A percentile compares a stretch with the other conserved stretches of the same genome.
Conservation (phyloP, 2,113 vertebrate genomes). For the Indicator indicator region DNA sequence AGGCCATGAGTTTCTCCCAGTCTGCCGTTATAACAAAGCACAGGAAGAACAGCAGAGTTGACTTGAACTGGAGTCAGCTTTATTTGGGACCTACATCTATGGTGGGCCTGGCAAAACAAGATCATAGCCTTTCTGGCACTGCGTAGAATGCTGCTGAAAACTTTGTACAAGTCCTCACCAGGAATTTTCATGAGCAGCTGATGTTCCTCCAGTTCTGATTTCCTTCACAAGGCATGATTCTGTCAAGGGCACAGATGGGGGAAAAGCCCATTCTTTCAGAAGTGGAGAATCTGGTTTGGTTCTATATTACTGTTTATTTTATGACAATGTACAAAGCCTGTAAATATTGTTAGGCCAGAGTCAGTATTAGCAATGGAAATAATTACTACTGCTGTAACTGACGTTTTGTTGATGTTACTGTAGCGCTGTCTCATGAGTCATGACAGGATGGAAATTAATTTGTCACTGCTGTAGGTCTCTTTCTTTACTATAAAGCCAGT, state of each 20-base stretch:
- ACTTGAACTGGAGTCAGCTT: neutral
- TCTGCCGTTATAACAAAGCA: neutral
- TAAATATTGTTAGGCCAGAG: slow-evolving; percentile 34
- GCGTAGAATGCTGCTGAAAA: neutral
- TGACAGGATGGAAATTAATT: slow-evolving; percentile 62
- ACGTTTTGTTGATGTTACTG: slow-evolving; percentile 40
- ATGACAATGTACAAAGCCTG: slow-evolving; percentile 22
- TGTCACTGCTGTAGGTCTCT: slow-evolving; percentile 62
- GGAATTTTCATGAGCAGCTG: neutral
- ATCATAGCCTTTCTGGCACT: neutral
- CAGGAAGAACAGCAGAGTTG: neutral
- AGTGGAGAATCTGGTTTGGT: slow-evolving; percentile 7
- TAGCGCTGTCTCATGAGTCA: slow-evolving; percentile 28
- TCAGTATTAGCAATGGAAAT: slow-evolving; percentile 63
- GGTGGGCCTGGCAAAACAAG: neutral
- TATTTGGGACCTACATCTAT: neutral
- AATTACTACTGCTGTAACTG: slow-evolving; percentile 24
- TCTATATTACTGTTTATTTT: slow-evolving; percentile 55
- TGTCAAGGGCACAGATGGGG: neutral
- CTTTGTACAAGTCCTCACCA: neutral
- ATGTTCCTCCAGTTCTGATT: neutral
- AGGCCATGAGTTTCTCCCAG: neutral
- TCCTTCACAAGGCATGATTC: neutral
- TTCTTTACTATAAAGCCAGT: slow-evolving; percentile 44
- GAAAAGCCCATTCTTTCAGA: slow-evolving; percentile 26